Conservation (phyloP, 2,113 vertebrate genomes). For the Tragelaphus strepsiceros region DNA sequence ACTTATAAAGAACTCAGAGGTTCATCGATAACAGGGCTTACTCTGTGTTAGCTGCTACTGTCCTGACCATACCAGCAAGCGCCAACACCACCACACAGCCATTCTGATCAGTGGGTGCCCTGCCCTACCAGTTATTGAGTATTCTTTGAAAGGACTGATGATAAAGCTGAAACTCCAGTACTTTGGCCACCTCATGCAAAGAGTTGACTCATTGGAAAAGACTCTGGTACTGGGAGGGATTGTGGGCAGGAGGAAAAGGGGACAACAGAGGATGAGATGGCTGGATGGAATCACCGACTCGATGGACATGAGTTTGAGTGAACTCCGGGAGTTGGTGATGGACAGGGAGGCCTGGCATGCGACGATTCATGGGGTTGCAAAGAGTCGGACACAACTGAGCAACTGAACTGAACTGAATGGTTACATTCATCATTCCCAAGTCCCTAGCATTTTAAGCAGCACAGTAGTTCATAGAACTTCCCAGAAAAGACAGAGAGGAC, state of each 20-base stretch:
- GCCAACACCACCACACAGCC: rapidly evolving
- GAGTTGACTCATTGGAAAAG: no score
- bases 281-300: no score
- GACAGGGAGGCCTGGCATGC: no score
- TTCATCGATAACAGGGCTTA: rapidly evolving
- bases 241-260: no score
- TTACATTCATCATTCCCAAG: background rate
- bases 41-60: background rate
- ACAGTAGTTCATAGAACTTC: background rate
- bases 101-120: background rate
- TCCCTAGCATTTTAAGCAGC: background rate
- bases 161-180: no score
- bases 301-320: no score
- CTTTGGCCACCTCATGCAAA: no score
- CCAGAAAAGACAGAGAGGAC: background rate
- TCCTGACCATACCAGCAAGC: background rate
- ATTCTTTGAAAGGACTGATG: background rate
- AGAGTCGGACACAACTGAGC: no score
- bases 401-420: background rate
- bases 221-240: no score
- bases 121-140: background rate
- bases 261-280: no score
- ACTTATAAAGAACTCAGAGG: background rate
- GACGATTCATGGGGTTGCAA: no score
- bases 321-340: no score